These are phyloP conservation scores for Scarus forsteni DNA, from an alignment of 2,797 vertebrate genomes.

Conservation along the genomic window DNA sequence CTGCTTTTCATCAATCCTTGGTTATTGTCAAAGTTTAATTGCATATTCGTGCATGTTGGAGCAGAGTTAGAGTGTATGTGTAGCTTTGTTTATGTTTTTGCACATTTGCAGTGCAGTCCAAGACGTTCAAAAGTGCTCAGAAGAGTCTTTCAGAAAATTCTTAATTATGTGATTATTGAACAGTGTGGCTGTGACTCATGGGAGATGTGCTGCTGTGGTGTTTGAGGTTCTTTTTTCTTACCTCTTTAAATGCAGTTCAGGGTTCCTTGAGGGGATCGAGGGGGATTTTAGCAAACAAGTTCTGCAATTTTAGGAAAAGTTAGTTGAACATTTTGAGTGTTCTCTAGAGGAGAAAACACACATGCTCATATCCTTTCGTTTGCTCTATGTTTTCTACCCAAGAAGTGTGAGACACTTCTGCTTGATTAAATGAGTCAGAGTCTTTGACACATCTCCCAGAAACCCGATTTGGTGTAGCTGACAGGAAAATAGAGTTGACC, in stretches of 20 bases:
- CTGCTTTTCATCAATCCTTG: constrained; percentile 54
- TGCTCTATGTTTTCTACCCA: constrained; percentile 5
- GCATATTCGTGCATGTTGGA: constrained; percentile 10
- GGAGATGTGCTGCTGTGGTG: constrained; percentile 36
- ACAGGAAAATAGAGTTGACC: constrained; percentile 38
- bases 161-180: constrained; percentile 74
- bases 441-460: constrained; percentile 4
- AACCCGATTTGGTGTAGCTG: constrained; percentile 22
- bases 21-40: constrained; percentile 64
- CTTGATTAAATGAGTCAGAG: constrained; percentile 17
- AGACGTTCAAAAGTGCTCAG: constrained; percentile 36
- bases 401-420: constrained; percentile 11
- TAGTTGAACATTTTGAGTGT: constrained; percentile 8
- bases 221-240: constrained; percentile 41
- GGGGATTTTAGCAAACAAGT: constrained; percentile 22
- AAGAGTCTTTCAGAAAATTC: constrained; percentile 43
- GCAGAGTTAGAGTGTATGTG: constrained; percentile 21
- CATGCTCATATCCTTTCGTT: not conserved
- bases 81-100: constrained; percentile 1
- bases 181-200: constrained; percentile 53
- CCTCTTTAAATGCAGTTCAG: constrained; percentile 41
- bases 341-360: not conserved
- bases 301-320: constrained; percentile 44
- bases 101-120: constrained; percentile 27
- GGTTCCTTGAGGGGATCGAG: constrained; percentile 46